These are phyloP conservation scores for Cataglyphis rosenhaueri DNA, from an alignment of 2,888 invertebrate species.

Conservation along the genomic window DNA sequence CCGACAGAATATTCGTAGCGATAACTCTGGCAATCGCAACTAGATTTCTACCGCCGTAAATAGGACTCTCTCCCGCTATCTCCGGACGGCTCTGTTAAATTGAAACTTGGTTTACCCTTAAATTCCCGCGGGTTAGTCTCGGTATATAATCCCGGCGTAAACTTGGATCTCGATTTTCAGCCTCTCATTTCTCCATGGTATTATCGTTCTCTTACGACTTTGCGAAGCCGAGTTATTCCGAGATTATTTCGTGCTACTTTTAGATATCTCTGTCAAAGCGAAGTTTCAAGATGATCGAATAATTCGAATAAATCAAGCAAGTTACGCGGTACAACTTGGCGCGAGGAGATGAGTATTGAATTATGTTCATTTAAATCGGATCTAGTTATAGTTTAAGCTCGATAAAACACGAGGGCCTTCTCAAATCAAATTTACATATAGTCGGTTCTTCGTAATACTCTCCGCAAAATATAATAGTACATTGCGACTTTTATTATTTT, in stretches of 20 bases:
- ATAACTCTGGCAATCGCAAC: slow-evolving; percentile 24
- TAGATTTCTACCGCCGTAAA: slow-evolving; percentile 25
- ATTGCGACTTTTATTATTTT: background rate
- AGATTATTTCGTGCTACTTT: slow-evolving; percentile 19
- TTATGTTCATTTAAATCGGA: slow-evolving; percentile 11
- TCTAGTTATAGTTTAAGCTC: background rate
- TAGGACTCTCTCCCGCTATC: slow-evolving; percentile 15
- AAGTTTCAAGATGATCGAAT: slow-evolving; percentile 26
- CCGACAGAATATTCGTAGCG: background rate
- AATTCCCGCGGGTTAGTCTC: slow-evolving; percentile 45
- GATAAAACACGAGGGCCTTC: background rate
- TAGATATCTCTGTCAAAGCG: slow-evolving; percentile 8
- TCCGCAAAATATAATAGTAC: background rate
- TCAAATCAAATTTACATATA: background rate
- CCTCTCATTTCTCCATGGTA: slow-evolving; percentile 39
- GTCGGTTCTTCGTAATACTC: background rate
- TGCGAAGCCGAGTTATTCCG: slow-evolving; percentile 39
- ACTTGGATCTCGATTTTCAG: slow-evolving; percentile 45
- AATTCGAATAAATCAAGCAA: slow-evolving; percentile 28
- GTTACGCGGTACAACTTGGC: slow-evolving; percentile 23
- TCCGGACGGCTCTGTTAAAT: slow-evolving; percentile 35
- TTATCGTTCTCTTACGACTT: slow-evolving; percentile 42
- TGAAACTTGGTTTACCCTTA: slow-evolving; percentile 49
- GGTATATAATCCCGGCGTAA: slow-evolving; percentile 39
- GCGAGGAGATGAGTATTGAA: background rate